These are phyloP conservation scores for Felis chaus DNA, from an alignment of 2,113 vertebrate species.

Conservation along the genomic window DNA sequence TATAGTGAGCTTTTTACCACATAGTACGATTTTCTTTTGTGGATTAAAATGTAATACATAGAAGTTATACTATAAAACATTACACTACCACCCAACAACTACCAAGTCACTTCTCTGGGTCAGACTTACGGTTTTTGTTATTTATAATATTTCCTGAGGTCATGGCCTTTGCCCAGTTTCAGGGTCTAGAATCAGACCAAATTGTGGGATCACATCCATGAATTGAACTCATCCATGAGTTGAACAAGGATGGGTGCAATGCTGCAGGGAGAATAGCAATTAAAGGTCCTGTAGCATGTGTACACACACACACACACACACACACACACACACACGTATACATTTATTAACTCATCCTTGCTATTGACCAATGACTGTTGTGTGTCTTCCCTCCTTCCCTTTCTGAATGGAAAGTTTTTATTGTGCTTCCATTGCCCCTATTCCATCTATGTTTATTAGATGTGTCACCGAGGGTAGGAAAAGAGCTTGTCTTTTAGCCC, in stretches of 20 bases:
- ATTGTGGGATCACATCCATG: neutral
- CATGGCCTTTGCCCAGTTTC: neutral
- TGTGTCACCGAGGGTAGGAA: neutral
- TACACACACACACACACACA: neutral
- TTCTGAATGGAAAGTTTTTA: neutral
- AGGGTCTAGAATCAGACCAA: neutral
- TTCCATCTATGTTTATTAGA: neutral
- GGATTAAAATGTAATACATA: neutral
- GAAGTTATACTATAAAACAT: neutral
- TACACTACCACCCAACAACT: neutral
- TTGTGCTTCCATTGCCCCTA: neutral
- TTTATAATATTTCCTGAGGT: neutral
- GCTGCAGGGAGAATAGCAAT: neutral
- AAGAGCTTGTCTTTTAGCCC: neutral
- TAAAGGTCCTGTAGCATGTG: neutral
- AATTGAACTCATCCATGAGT: neutral
- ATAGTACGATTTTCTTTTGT: neutral
- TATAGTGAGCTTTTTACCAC: neutral
- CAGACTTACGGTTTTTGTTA: neutral
- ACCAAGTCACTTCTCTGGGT: neutral
- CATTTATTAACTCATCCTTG: neutral
- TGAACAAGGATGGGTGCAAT: neutral
- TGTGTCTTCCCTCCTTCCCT: neutral
- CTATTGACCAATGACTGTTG: neutral
- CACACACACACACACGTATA: neutral